Conservation (phyloP, 2,113 vertebrate genomes). For the Sebastes schlegelii region DNA sequence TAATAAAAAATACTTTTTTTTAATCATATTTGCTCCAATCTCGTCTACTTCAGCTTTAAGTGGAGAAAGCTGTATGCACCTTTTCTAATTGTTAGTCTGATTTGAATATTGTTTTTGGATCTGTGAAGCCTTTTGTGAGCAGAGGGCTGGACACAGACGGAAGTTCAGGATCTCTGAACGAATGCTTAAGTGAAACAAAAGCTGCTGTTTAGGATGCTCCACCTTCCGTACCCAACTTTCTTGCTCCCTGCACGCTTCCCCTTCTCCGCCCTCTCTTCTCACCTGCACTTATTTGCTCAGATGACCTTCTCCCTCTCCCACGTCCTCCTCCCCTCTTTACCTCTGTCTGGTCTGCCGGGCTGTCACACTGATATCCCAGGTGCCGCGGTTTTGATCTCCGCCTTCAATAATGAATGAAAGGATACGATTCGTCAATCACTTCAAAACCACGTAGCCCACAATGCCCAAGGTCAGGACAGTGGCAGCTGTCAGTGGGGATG, state of each 20-base stretch:
- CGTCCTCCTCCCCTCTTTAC: constrained; percentile 32
- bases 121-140: constrained; percentile 5
- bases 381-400: constrained; percentile 67
- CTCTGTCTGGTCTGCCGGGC: constrained; percentile 59
- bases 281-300: constrained; percentile 45
- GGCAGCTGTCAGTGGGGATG: constrained; percentile 73
- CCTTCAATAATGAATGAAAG: constrained; percentile 84
- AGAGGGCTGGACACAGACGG: background rate
- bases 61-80: background rate
- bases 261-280: constrained; percentile 26
- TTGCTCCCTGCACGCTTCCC: background rate
- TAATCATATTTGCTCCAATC: no score
- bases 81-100: background rate
- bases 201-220: constrained; percentile 39
- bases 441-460: constrained; percentile 67
- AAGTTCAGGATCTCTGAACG: constrained; percentile 19
- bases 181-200: constrained; percentile 3
- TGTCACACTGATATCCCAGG: constrained; percentile 61
- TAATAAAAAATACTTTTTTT: no score
- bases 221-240: background rate
- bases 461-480: constrained; percentile 74
- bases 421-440: constrained; percentile 80
- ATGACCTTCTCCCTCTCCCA: constrained; percentile 58
- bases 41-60: no score
- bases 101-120: constrained; percentile 20